A percentile compares a stretch with the other conserved stretches of the same genome.
Evolutionary conservation across 2,113 vertebrate species (phyloP).

Genomic region (Sturnira hondurensis): DNA sequence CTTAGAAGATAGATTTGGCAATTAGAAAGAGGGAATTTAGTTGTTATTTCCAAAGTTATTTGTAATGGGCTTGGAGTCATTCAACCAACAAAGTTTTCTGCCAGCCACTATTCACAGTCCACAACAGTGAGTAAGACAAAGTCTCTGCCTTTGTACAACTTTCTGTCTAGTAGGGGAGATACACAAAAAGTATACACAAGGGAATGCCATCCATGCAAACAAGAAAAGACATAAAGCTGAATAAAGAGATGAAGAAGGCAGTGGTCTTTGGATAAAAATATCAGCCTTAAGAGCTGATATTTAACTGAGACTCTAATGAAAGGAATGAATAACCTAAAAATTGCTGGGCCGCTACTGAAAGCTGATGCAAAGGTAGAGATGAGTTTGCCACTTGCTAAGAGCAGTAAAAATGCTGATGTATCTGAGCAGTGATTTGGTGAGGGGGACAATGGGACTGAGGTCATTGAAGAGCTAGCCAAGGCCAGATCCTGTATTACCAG

Average conservation of each 20-base stretch:
- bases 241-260: neutral
- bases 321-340: neutral
- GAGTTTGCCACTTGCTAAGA: neutral
- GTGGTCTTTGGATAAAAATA: neutral
- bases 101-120: neutral
- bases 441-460: neutral
- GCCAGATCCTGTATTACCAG: neutral
- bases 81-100: neutral
- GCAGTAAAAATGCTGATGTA: neutral
- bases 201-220: neutral
- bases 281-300: neutral
- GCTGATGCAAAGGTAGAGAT: neutral
- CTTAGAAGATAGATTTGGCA: conserved; percentile 23
- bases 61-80: neutral
- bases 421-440: neutral
- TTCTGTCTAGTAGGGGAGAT: neutral
- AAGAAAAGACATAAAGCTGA: conserved; percentile 7
- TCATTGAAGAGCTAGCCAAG: neutral
- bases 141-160: neutral
- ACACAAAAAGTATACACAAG: neutral
- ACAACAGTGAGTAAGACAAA: neutral
- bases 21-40: conserved; percentile 25
- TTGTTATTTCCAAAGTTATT: conserved; percentile 17
- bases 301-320: neutral
- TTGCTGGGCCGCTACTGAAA: neutral